A percentile compares a stretch with the other conserved stretches of the same genome.
Evolutionary conservation across 2,113 vertebrate genomes (phyloP).

Genomic region (Craseonycteris thonglongyai): DNA sequence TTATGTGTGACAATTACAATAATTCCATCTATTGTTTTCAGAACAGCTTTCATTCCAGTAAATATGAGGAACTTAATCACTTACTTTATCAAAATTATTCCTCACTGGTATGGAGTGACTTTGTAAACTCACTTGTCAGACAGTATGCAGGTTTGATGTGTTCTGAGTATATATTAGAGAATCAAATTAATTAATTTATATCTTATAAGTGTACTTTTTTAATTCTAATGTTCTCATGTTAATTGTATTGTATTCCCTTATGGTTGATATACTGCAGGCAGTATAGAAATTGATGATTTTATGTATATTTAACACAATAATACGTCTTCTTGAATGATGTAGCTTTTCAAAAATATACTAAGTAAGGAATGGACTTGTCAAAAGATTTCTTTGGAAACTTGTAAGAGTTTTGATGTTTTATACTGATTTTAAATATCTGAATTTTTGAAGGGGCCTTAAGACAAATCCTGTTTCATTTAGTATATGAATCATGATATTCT

Average conservation of each 20-base stretch:
- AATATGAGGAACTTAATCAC: not conserved
- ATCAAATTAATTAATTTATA: constrained; percentile 35
- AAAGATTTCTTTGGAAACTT: not conserved
- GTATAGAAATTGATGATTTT: not conserved
- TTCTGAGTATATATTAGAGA: not conserved
- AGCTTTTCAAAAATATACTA: not conserved
- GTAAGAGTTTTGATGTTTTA: not conserved
- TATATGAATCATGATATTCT: not conserved
- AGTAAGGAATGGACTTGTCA: not conserved
- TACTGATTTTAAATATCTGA: not conserved
- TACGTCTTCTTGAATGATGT: not conserved
- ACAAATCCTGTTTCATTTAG: not conserved
- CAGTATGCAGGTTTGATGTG: not conserved
- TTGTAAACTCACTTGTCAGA: constrained; percentile 31
- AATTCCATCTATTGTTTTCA: constrained; percentile 32
- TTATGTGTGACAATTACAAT: not conserved
- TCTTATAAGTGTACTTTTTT: constrained; percentile 45
- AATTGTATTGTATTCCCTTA: not conserved
- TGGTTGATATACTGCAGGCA: not conserved
- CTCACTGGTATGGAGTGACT: constrained; percentile 8
- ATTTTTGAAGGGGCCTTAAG: not conserved
- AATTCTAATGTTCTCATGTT: constrained; percentile 44
- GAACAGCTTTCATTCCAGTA: not conserved
- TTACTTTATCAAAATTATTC: constrained; percentile 51
- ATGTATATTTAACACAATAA: constrained; percentile 19